Conservation (phyloP, 2,888 invertebrate genomes). For the Ennomos fuscantarius region DNA sequence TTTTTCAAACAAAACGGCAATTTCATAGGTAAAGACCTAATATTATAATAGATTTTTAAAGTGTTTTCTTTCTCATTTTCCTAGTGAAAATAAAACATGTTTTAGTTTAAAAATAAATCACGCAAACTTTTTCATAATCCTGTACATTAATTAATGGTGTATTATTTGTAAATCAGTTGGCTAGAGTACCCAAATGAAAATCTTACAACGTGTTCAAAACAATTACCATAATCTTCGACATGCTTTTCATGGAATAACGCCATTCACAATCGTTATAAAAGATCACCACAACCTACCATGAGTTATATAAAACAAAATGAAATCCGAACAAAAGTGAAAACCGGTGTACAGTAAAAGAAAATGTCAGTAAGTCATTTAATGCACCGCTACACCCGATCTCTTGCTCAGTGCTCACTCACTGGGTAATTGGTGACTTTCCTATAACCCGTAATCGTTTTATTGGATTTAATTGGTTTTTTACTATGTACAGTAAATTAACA, state of each 20-base stretch:
- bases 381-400: slow-evolving; percentile 66
- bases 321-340: slow-evolving; percentile 47
- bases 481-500: neutral
- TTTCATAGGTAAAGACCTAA: too few relatives aligned
- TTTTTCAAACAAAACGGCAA: too few relatives aligned
- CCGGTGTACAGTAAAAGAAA: slow-evolving; percentile 43
- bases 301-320: slow-evolving; percentile 1
- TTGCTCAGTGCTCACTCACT: slow-evolving; percentile 44
- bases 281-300: too few relatives aligned
- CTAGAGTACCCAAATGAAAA: too few relatives aligned
- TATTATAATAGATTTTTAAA: too few relatives aligned
- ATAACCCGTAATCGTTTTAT: slow-evolving; percentile 20
- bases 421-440: slow-evolving; percentile 65
- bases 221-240: neutral
- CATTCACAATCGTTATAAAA: neutral
- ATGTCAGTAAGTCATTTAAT: slow-evolving; percentile 56
- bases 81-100: too few relatives aligned
- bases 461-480: slow-evolving; percentile 16
- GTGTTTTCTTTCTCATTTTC: too few relatives aligned
- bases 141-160: too few relatives aligned
- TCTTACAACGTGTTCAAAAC: neutral
- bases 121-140: too few relatives aligned
- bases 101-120: too few relatives aligned
- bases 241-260: neutral
- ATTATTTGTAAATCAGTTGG: too few relatives aligned